Percentiles rank a stretch among this genome's conserved stretches.
Evolutionary conservation across 2,113 vertebrate genomes (phyloP).

Genomic region (Sakesphorus luctuosus): DNA sequence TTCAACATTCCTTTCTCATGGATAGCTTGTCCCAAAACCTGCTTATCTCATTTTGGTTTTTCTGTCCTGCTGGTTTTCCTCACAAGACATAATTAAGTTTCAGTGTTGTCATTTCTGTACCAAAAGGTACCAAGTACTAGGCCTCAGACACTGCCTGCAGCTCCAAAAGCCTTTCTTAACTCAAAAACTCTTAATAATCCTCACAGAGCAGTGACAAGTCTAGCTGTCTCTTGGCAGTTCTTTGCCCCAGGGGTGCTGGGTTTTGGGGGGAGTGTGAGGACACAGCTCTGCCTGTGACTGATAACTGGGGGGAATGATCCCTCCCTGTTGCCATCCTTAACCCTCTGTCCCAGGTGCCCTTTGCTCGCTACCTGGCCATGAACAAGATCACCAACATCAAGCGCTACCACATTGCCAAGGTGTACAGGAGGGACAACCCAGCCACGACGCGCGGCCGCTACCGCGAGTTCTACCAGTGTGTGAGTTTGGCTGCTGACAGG

Average conservation of each 20-base stretch:
- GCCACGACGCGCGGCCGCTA: constrained; percentile 93
- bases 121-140: too few relatives aligned
- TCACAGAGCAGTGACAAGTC: not conserved
- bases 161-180: too few relatives aligned
- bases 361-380: constrained; percentile 95
- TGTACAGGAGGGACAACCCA: constrained; percentile 94
- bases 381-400: constrained; percentile 97
- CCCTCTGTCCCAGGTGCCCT: constrained; percentile 85
- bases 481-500: constrained; percentile 72
- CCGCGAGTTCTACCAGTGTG: constrained; percentile 96
- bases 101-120: too few relatives aligned
- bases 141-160: too few relatives aligned
- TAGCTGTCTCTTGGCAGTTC: too few relatives aligned
- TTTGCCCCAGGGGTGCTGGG: not conserved
- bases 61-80: too few relatives aligned
- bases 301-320: not conserved
- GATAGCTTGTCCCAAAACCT: too few relatives aligned
- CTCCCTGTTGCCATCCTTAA: constrained; percentile 72
- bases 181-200: too few relatives aligned
- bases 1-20: too few relatives aligned
- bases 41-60: too few relatives aligned
- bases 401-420: constrained; percentile 96
- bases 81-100: too few relatives aligned
- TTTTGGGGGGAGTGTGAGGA: not conserved
- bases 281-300: not conserved